Evolutionary conservation across 2,888 invertebrate genomes (phyloP), one percentile per base, ranked within the genome.

Genomic region (Metellina segmentata): DNA sequence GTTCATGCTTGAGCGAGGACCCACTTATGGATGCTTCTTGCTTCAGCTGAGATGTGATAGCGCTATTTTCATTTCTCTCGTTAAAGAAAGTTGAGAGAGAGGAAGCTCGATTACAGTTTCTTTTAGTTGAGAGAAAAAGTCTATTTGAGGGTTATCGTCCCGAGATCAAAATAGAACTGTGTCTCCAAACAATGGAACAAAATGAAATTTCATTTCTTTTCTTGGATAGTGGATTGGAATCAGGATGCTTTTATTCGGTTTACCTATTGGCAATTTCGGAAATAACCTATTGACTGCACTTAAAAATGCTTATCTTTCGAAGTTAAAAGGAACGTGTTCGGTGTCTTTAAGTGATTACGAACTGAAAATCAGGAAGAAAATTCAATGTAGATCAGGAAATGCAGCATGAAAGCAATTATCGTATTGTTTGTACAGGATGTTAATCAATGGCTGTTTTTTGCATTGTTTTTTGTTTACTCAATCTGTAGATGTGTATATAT

Each of bases 141-240:
- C 75, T 20, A 34, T 74, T 53, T 52, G 48, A 87, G 78, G 87
- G 87, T 87, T 87, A 87, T 87, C 81, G 81, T 52, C 81, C 87
- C 71, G 2, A 61, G 71, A 53, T 53, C 48, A 72, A 72, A 87
- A 87, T 87, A 87, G 79, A 79, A 87, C 79, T 61, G 16, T 34
- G 34, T 4, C n/a, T 2, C 8, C 61, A 74, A 53, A 85, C 61
- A 85, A 85, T 85, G 49, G 75, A 85, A 48, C 52, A 69, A 81
- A 61, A 61, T 61, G 5, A 7, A 34, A 11, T 34, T 20, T 81
- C 34, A 81, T 81, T 81, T 34, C 61, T 19, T 19, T 34, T 13
- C 61, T 78, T n/a, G 53, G 52, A 8, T 34, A 34, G n/a, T 51
- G 9, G n/a, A 77, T 51, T 34, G 16, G 9, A n/a, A 19, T 77